Evolutionary conservation across 2,113 vertebrate species (phyloP), one percentile per base, ranked within the genome.

Genomic region (Pseudorectes ferrugineus): DNA sequence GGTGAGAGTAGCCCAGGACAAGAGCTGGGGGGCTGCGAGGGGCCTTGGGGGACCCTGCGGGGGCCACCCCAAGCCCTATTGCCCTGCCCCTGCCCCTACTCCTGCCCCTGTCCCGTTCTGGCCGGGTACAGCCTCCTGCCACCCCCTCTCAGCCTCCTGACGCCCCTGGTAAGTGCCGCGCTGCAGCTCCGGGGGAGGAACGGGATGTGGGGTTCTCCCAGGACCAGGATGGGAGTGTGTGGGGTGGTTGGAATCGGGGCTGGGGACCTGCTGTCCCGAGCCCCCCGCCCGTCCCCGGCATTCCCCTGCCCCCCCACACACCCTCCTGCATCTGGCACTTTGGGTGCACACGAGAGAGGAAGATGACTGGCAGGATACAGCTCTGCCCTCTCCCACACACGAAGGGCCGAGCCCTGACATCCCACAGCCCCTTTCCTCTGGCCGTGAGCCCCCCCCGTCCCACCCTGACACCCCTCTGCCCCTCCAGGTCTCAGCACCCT

Each of bases 401-500:
- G 1, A 25, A 35, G 45, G 20, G 15, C 20, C 0, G 0, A 85
- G 21, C 26, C 22, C 66, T 51, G 19, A 11, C 3, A 4, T 17
- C 26, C 49, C 49, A 17, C 31, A 77, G 58, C 28, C 25, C 35
- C 68, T 54, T 29, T 72, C 42, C 28, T 63, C 58, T 4, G 3
- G n/a, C 42, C 0, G 0, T 3, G 10, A 13, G 52, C 9, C 51
- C 6, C 11, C 18, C 43, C 45, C 2, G 0, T 62, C 63, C 70
- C 80, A 40, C 26, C 45, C 49, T 52, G 66, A 85, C 57, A 4
- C 40, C 31, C n/a, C 20, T 84, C 2, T 79, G 40, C 48, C 82
- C 35, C 38, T 45, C 66, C 88, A 98, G 98, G 88, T 92, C 68
- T 88, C 25, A 66, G 88, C 88, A 89, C 98, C 87, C 40, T 98